Percentiles rank a stretch among this genome's conserved stretches.
phyloP scores from a whole-genome alignment of 2,797 vertebrate genomes.

The Lutra lutra region DNA sequence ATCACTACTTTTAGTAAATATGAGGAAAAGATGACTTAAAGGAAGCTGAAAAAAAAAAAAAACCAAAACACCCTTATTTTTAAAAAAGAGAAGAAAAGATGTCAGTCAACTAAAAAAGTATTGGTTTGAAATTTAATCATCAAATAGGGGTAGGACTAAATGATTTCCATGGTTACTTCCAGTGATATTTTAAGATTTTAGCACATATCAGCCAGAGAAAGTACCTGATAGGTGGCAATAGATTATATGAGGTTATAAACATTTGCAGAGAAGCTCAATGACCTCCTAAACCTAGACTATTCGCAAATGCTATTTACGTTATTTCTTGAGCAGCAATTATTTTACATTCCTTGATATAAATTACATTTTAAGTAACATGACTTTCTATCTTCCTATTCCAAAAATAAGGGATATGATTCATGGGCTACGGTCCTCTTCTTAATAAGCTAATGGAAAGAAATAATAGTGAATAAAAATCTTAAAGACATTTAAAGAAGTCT shows the following conservation, averaged over 20 bases:
- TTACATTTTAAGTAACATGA: slow-evolving; percentile 44
- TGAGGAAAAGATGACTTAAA: slow-evolving; percentile 54
- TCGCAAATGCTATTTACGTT: neutral
- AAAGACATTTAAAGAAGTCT: slow-evolving; percentile 24
- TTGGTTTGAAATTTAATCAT: slow-evolving; percentile 64
- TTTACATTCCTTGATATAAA: slow-evolving; percentile 31
- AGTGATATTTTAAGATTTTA: slow-evolving; percentile 6
- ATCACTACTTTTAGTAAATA: slow-evolving; percentile 65
- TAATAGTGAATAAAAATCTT: neutral
- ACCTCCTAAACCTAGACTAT: neutral
- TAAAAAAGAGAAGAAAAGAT: slow-evolving; percentile 47
- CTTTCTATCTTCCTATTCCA: slow-evolving; percentile 36
- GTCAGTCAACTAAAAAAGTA: neutral
- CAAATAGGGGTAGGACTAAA: slow-evolving; percentile 6
- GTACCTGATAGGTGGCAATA: neutral
- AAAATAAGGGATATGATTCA: slow-evolving; percentile 35
- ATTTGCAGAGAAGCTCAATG: neutral
- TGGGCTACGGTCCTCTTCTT: neutral
- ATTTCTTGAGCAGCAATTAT: neutral
- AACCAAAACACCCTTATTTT: neutral
- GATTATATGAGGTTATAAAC: neutral
- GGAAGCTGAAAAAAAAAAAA: neutral
- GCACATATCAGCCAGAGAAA: slow-evolving; percentile 8
- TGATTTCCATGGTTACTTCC: slow-evolving; percentile 30
- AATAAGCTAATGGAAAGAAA: slow-evolving; percentile 39